Percentiles rank a stretch among this genome's conserved stretches.
Evolutionary conservation across 2,113 vertebrate genomes (phyloP).

Genomic region (Petrocephalus zakoni): DNA sequence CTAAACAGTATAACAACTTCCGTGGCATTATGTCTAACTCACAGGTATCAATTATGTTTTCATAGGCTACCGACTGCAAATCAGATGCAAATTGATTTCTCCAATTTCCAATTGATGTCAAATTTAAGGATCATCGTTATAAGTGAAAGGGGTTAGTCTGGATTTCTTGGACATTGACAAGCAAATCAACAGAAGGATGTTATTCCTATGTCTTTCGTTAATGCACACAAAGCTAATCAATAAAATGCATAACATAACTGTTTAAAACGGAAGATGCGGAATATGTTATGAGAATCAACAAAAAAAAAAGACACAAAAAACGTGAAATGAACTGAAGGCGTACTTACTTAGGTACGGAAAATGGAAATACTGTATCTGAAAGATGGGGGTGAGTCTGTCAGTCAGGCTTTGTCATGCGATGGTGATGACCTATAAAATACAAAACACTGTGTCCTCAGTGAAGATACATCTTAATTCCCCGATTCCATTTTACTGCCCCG

Average conservation of each 20-base stretch:
- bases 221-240: conserved; percentile 4
- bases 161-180: background rate
- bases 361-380: conserved; percentile 75
- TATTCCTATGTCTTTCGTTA: background rate
- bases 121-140: background rate
- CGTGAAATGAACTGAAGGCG: conserved; percentile 53
- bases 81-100: background rate
- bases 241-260: conserved; percentile 19
- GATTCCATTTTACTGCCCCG: conserved; percentile 40
- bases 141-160: background rate
- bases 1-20: background rate
- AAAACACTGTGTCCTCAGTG: conserved; percentile 80
- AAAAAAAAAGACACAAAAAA: background rate
- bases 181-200: background rate
- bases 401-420: conserved; percentile 85
- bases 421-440: conserved; percentile 94
- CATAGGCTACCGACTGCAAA: background rate
- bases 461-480: conserved; percentile 42
- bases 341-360: conserved; percentile 86
- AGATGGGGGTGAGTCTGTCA: conserved; percentile 80
- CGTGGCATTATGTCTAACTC: background rate
- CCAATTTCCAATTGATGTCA: conserved; percentile 2
- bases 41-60: background rate
- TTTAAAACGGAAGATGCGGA: background rate
- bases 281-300: conserved; percentile 8